Evolutionary conservation across 2,113 vertebrate genomes (phyloP), one percentile per base, ranked within the genome.

Genomic region (Melospiza melodia): DNA sequence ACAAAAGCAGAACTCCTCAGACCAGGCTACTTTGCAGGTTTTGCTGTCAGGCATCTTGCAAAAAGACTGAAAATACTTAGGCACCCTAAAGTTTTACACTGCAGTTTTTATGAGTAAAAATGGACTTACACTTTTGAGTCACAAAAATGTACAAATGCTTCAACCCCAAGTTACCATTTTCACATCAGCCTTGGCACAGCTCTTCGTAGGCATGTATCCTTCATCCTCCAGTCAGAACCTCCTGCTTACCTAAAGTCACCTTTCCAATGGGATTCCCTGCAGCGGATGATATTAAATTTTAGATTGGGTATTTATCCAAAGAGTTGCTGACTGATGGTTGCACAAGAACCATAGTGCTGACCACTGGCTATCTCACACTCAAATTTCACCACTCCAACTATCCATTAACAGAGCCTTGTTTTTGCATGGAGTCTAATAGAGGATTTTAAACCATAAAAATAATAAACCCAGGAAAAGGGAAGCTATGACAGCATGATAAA

Each of bases 281-380:
- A 78, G 63, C 0, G 0, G 61, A 28, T 55, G 43, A 65, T 23
- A 63, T 7, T 51, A 75, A 54, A 59, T 73, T 49, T 61, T 76
- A 63, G 78, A 49, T 22, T 27, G n/a, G 57, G 20, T 83, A 62
- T 82, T 82, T 63, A 68, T 46, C 49, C 3, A 1, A 91, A 82
- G 68, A 4, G 54, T 30, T 94, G 55, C 66, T 87, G 71, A 94
- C 66, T 92, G 93, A 91, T 63, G 78, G 55, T n/a, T 87, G 73
- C 62, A 89, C 3, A 10, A 31, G 77, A 93, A 72, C 49, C 33
- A 37, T 59, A 90, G 71, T 39, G 55, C 78, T 91, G 93, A 80
- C 78, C 11, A 0, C 66, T 73, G 54, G 51, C 62, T 72, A n/a
- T 25, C 89, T 86, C 25, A 7, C 69, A 78, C 68, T 87, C 31